Base-by-base conservation (phyloP, 2,888 invertebrate genomes). In the Macropis europaea region DNA sequence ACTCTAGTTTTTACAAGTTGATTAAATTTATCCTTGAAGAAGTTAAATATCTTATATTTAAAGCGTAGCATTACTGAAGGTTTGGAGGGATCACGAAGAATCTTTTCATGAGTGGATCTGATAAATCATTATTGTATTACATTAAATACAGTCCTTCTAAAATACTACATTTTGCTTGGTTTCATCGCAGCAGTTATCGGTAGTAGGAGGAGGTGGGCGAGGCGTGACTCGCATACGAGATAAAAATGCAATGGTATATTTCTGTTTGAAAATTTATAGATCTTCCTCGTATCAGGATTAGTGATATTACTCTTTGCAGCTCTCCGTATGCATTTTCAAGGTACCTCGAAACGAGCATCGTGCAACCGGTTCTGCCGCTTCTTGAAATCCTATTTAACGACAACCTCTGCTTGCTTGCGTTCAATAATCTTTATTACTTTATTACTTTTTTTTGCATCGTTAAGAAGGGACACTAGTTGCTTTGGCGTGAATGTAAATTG, bases 291-390 rank as follows among this genome's bases (percentile, higher is more conserved):
- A 50, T 38, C 15, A 15, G n/a, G 38, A 40, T 53, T 53, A 61
- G 45, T 7, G 19, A 30, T 36, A 53, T 43, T 19, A 15, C 15
- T 28, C 9, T 15, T 9, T 9, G 40, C 17, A 17, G 24, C 24
- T 17, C 13, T 30, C 47, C 19, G 30, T 47, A 30, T 61, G 19
- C 26, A 47, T 43, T 19, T 40, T 2, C 24, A 47, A 53, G 26
- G 26, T 40, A 61, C 40, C 30, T 38, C 30, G 22, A 52, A 26
- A 38, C 38, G 6, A 22, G 38, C n/a, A 52, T 45, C 13, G 13
- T 17, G 17, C 17, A 62, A 67, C 67, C 67, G 67, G 67, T 67
- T 54, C 19, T 40, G 40, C 67, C 47, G 36, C 53, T 61, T 67
- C 53, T 67, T 38, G 17, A 40, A 61, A 45, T 53, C 45, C 17